These are phyloP conservation scores for Nomada goodeniana DNA, from an alignment of 2,888 invertebrate genomes.

Conservation along the genomic window DNA sequence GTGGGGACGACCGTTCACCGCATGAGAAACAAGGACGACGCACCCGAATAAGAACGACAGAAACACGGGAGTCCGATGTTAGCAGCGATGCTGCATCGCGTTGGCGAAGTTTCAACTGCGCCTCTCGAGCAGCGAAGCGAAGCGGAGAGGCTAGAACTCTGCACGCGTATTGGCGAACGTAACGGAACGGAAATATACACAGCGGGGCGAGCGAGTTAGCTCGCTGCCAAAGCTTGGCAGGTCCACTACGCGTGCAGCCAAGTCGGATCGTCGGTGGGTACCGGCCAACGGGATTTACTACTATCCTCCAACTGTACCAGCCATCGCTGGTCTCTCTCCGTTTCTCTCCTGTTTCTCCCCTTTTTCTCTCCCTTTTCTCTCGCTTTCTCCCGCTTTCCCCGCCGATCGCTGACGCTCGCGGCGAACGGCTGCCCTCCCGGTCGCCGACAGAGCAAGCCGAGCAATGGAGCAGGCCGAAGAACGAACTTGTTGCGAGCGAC, in stretches of 20 bases:
- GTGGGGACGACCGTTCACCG: background rate
- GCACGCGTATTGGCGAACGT: slow-evolving; percentile 57
- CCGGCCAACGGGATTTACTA: slow-evolving; percentile 79
- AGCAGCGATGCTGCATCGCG: slow-evolving; percentile 31
- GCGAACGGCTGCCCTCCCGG: too few species aligned
- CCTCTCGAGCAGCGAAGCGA: slow-evolving; percentile 20
- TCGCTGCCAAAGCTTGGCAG: slow-evolving; percentile 78
- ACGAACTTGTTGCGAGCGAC: slow-evolving; percentile 72
- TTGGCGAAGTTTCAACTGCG: slow-evolving; percentile 23
- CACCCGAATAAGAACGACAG: background rate
- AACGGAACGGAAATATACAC: slow-evolving; percentile 79
- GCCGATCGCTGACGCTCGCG: slow-evolving; percentile 12
- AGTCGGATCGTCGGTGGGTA: slow-evolving; percentile 67
- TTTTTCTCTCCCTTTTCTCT: slow-evolving; percentile 33
- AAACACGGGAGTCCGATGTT: background rate
- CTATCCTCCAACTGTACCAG: slow-evolving; percentile 72
- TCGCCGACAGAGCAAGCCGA: background rate
- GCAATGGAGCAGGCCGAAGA: slow-evolving; percentile 60
- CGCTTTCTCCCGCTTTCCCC: slow-evolving; percentile 28
- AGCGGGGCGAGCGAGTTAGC: slow-evolving; percentile 64
- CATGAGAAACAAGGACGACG: background rate
- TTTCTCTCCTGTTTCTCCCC: slow-evolving; percentile 19
- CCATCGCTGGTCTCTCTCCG: slow-evolving; percentile 24
- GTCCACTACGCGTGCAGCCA: slow-evolving; percentile 62
- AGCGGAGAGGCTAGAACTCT: slow-evolving; percentile 15